These are phyloP conservation scores for Cephus runcator DNA, from an alignment of 2,888 invertebrate genomes.

Conservation along the genomic window DNA sequence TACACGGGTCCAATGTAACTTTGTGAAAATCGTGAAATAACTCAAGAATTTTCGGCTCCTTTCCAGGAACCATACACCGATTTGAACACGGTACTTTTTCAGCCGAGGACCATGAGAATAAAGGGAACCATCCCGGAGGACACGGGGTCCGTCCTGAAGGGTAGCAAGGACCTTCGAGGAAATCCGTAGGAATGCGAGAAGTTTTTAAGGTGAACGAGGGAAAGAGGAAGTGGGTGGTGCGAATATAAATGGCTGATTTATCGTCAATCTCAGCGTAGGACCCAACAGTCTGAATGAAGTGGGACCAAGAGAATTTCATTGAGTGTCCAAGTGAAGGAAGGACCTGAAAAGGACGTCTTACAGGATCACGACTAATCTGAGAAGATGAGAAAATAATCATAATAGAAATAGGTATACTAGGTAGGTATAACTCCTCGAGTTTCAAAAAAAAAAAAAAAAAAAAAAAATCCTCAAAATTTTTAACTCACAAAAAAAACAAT, in stretches of 20 bases:
- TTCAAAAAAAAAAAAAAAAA: background rate
- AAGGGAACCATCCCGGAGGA: conserved; percentile 5
- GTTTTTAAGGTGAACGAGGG: conserved; percentile 6
- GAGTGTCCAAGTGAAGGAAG: conserved; percentile 32
- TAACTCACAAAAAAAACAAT: background rate
- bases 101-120: background rate
- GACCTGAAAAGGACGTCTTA: conserved; percentile 49
- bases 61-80: background rate
- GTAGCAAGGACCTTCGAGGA: conserved; percentile 21
- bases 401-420: conserved; percentile 11
- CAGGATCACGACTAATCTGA: conserved; percentile 11
- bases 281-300: conserved; percentile 18
- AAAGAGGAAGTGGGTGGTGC: conserved; percentile 40
- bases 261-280: conserved; percentile 46
- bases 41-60: background rate
- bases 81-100: background rate
- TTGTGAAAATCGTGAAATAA: background rate
- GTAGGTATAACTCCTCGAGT: background rate
- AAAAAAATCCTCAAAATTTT: background rate
- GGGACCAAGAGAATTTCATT: conserved; percentile 48
- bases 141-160: background rate
- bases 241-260: conserved; percentile 49
- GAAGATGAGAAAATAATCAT: conserved; percentile 43
- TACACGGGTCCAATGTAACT: background rate
- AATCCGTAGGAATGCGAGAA: conserved; percentile 11